A percentile compares a stretch with the other conserved stretches of the same genome.
Evolutionary conservation across 2,113 vertebrate species (phyloP).

Genomic region (Atractosteus spatula): DNA sequence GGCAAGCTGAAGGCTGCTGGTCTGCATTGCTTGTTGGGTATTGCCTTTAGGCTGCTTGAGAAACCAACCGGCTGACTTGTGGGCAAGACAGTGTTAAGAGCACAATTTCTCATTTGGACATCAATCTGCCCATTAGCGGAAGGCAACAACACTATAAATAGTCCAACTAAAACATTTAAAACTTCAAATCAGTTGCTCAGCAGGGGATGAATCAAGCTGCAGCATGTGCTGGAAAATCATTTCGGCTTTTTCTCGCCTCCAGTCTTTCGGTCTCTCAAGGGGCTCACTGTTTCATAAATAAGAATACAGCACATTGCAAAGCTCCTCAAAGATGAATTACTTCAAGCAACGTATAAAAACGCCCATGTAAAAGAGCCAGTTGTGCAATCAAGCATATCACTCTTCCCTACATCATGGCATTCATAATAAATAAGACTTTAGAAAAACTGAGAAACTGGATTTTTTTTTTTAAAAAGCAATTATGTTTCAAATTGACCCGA

Average conservation of each 20-base stretch:
- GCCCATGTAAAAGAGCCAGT: background rate
- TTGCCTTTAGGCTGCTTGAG: background rate
- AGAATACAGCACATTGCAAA: background rate
- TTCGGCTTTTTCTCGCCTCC: background rate
- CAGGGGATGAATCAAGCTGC: constrained; percentile 5
- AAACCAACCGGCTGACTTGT: background rate
- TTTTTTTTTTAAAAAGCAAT: too few relatives aligned
- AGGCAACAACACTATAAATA: constrained; percentile 3
- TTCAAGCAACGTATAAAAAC: background rate
- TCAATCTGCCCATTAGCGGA: constrained; percentile 7
- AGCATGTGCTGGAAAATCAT: background rate
- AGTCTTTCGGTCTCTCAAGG: background rate
- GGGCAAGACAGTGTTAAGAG: background rate
- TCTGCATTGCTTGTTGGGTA: background rate
- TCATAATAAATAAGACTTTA: background rate
- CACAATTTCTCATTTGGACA: background rate
- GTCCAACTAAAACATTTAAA: background rate
- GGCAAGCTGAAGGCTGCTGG: background rate
- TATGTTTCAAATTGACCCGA: constrained; percentile 1
- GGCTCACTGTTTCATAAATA: background rate
- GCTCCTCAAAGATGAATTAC: background rate
- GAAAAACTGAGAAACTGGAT: background rate
- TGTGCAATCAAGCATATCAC: too few relatives aligned
- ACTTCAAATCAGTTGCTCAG: background rate
- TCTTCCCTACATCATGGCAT: too few relatives aligned